These are phyloP conservation scores for Strigamia maritima DNA, from an alignment of 2,888 invertebrate species.

Conservation along the genomic window DNA sequence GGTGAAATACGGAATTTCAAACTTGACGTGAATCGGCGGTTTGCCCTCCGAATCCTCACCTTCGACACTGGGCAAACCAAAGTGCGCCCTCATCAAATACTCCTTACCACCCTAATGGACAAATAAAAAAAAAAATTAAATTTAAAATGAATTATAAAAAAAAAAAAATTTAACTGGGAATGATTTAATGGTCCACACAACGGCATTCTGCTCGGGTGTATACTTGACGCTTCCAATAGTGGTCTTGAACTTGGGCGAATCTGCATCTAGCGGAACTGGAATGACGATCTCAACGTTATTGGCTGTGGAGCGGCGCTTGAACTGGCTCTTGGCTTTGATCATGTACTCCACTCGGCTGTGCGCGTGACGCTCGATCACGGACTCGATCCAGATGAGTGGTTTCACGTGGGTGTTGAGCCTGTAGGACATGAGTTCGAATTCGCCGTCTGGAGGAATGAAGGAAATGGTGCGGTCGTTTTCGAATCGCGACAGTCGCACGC, in stretches of 20 bases:
- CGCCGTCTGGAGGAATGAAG: slow-evolving; percentile 98
- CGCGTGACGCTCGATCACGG: slow-evolving; percentile 93
- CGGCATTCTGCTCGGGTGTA: slow-evolving; percentile 92
- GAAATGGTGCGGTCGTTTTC: slow-evolving; percentile 98
- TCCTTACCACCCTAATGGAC: slow-evolving; percentile 80
- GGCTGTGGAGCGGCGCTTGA: slow-evolving; percentile 93
- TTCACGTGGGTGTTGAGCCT: slow-evolving; percentile 94
- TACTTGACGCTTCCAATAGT: slow-evolving; percentile 96
- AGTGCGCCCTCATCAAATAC: slow-evolving; percentile 96
- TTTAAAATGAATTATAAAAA: background rate
- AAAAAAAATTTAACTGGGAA: slow-evolving; percentile 64
- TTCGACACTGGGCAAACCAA: slow-evolving; percentile 92
- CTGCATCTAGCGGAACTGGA: slow-evolving; percentile 93
- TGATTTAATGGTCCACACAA: slow-evolving; percentile 96
- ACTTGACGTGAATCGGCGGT: slow-evolving; percentile 97
- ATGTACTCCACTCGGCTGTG: slow-evolving; percentile 98
- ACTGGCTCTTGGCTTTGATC: slow-evolving; percentile 94
- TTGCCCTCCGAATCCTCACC: slow-evolving; percentile 92
- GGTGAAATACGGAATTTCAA: slow-evolving; percentile 98
- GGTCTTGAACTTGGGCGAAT: slow-evolving; percentile 97
- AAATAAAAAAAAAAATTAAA: background rate
- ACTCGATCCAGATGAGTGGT: slow-evolving; percentile 98
- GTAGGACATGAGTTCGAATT: slow-evolving; percentile 98
- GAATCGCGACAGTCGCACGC: slow-evolving; percentile 91
- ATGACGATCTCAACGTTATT: slow-evolving; percentile 98